Evolutionary conservation across 2,113 vertebrate genomes (phyloP).

Genomic region (Labeo catla): DNA sequence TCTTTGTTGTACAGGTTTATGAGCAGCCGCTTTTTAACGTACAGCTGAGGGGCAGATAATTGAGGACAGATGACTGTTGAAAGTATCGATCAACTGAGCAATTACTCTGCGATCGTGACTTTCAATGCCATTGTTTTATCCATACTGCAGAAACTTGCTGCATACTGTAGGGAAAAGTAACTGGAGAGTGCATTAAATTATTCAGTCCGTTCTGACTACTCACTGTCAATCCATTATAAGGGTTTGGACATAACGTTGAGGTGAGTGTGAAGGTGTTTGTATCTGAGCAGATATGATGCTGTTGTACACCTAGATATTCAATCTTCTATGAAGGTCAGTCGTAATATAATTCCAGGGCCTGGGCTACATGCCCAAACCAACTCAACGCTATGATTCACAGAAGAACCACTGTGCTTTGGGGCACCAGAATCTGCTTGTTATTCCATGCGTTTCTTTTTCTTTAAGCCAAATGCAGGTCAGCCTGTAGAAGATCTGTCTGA

Average conservation of each 20-base stretch:
- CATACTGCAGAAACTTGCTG: not conserved
- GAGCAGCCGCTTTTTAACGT: not conserved
- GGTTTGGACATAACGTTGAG: not conserved
- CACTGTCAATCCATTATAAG: not conserved
- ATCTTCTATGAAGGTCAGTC: not conserved
- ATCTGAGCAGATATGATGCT: not conserved
- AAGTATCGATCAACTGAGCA: not conserved
- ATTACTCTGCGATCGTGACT: not conserved
- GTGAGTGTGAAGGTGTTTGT: not conserved
- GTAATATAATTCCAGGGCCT: not conserved
- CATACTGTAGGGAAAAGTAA: not conserved
- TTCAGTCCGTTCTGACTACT: not conserved
- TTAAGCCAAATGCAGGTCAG: not conserved
- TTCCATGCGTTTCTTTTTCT: not conserved
- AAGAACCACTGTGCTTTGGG: constrained; percentile 3
- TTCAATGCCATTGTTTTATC: constrained; percentile 16
- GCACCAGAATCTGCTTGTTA: not conserved
- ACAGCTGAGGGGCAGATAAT: not conserved
- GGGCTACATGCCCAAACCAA: constrained; percentile 10
- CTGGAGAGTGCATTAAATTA: not conserved
- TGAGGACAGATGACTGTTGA: constrained; percentile 8
- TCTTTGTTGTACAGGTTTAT: not conserved
- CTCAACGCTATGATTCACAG: not conserved
- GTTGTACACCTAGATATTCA: constrained; percentile 6
- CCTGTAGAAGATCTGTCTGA: not conserved